Percentiles rank a stretch among this genome's conserved stretches.
These are phyloP conservation scores for Mirza zaza DNA, from an alignment of 2,113 vertebrate species.

Conservation along the genomic window DNA sequence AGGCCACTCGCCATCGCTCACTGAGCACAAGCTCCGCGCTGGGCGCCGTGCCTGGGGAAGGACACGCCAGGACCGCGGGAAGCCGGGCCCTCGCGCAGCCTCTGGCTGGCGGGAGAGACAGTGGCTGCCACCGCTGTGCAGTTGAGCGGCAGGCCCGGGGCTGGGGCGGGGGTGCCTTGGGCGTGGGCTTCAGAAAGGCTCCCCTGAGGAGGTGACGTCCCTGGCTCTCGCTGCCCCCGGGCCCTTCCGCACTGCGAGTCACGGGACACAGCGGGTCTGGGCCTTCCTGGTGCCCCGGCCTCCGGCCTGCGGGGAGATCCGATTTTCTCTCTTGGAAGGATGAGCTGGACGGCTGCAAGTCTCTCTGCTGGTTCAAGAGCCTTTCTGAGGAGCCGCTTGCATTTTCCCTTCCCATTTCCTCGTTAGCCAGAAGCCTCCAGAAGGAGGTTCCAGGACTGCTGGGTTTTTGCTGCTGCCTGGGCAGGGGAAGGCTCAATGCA, in stretches of 20 bases:
- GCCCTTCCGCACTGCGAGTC: neutral
- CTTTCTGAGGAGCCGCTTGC: neutral
- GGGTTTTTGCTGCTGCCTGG: neutral
- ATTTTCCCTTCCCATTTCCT: neutral
- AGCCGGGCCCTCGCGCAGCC: neutral
- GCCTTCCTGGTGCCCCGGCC: neutral
- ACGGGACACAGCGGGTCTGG: rapidly evolving
- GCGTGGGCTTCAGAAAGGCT: neutral
- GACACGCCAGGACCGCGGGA: neutral
- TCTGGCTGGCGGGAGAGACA: neutral
- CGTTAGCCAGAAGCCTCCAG: neutral
- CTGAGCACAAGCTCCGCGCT: neutral
- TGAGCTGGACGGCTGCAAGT: neutral
- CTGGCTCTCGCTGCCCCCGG: too few species aligned
- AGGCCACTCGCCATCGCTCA: rapidly evolving
- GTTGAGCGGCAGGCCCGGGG: rapidly evolving
- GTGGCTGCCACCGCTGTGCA: rapidly evolving
- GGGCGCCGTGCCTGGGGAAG: neutral
- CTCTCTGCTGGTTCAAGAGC: neutral
- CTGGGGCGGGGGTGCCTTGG: too few species aligned
- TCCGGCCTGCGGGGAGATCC: neutral
- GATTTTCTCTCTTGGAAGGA: neutral
- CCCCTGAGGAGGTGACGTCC: neutral
- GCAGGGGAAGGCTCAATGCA: neutral
- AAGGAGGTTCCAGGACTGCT: neutral